Evolutionary conservation across 1,140 invertebrate species (phyloP), one percentile per base, ranked within the genome.

Genomic region (Bombyx mandarina): DNA sequence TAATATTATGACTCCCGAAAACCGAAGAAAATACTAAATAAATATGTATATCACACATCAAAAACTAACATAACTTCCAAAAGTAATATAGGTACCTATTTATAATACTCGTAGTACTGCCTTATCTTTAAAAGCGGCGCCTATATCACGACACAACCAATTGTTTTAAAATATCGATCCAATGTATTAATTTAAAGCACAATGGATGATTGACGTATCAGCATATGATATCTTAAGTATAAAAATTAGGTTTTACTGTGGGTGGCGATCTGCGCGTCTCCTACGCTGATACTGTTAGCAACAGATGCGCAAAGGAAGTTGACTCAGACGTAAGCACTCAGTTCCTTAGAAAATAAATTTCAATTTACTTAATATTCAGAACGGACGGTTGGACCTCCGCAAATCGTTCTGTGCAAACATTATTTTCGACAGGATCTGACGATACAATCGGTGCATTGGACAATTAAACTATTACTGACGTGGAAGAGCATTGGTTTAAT

Each of bases 171-270:
- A 73, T 75, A 67, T 76, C 71, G 69, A 71, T 73, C 66, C 53
- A 9, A 54, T 60, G 57, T 62, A 72, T 74, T 68, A 68, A 71
- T 72, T 71, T 58, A 50, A 26, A 62, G 52, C 61, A 71, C 71
- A 71, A 78, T 71, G 60, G 63, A 66, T 73, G 75, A 76, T 73
- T 77, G 77, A 76, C 73, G 55, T 75, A 75, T 78, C 69, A 58
- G 54, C 58, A 53, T 61, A 58, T 62, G 61, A 55, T 66, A 71
- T 75, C 68, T 64, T 46, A 42, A 60, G 56, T 55, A 54, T 58
- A 54, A 62, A 61, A 63, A 58, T 56, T 45, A 61, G 60, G 52
- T 64, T 50, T 71, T 54, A 52, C 63, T 62, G 72, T 79, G 69
- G 73, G 72, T 71, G 74, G 56, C 43, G n/a, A 51, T 1, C 0